These are phyloP conservation scores for Serranus cabrilla DNA, from an alignment of 2,797 vertebrate genomes.

Conservation along the genomic window DNA sequence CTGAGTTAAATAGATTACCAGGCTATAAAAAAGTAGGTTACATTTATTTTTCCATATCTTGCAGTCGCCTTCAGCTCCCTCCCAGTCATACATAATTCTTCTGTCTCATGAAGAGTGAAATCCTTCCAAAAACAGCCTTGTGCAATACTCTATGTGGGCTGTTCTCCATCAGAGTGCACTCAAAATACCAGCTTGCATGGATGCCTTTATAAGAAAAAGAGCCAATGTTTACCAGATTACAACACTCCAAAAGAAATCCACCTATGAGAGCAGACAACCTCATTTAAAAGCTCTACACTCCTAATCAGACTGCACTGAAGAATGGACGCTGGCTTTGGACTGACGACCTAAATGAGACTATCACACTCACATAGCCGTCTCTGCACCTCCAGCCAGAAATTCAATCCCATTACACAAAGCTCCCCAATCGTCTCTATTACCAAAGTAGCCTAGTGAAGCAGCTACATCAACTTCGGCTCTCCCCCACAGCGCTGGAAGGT, in stretches of 20 bases:
- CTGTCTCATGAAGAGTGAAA: constrained; percentile 1
- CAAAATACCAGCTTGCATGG: constrained; percentile 12
- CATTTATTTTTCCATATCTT: not conserved
- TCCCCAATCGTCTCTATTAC: constrained; percentile 55
- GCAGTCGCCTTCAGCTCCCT: not conserved
- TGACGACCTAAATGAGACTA: constrained; percentile 6
- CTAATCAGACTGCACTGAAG: not conserved
- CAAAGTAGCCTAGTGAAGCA: constrained; percentile 46
- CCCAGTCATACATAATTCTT: not conserved
- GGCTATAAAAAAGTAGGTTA: not conserved
- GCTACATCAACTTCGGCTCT: constrained; percentile 21
- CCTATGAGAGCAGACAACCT: accelerated
- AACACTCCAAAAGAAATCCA: not conserved
- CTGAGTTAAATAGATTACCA: not conserved
- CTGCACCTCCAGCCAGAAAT: constrained; percentile 59
- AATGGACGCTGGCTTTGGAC: constrained; percentile 21
- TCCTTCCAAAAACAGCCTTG: constrained; percentile 4
- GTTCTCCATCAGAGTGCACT: not conserved
- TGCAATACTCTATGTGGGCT: constrained; percentile 2
- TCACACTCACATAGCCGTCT: constrained; percentile 35
- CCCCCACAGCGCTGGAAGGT: constrained; percentile 36
- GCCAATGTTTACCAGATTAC: not conserved
- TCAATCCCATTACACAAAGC: constrained; percentile 63
- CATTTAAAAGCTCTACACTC: not conserved
- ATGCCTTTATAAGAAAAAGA: not conserved